Base-by-base conservation (phyloP, 2,113 vertebrate genomes). In the Phalacrocorax brasilianus region DNA sequence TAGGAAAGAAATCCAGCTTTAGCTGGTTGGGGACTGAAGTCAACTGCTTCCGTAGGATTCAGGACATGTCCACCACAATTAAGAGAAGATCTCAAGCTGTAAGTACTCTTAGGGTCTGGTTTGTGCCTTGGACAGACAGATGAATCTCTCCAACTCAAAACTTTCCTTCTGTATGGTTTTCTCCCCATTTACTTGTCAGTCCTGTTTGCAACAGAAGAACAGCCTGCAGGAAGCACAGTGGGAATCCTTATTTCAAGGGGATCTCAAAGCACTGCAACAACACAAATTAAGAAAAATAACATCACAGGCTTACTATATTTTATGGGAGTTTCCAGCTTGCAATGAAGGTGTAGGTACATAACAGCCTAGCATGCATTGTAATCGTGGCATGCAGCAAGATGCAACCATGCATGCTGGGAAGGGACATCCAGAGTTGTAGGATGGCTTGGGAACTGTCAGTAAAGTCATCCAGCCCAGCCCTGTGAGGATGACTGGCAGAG, bases 291-390 rank as follows among this genome's bases (percentile, higher is more conserved):
- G 30, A n/a, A 66, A 86, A 89, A 32, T 30, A 4, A 53, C 3
- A 42, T n/a, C 61, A 67, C 0, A 1, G 10, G 2, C 11, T 70
- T 59, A 7, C 14, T 33, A 4, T 8, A 6, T 56, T 89, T 75
- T 59, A 42, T 17, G 40, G 17, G 15, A 35, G 3, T 52, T 75
- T 78, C 16, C 22, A 18, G 7, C 65, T 49, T 63, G 16, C 47
- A 82, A 23, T 18, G 11, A 7, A 72, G 28, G 3, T 24, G 6
- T 33, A 5, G 8, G 20, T 21, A 24, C 2, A 1, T 45, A 3
- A 2, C 1, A 9, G 15, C 12, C 2, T 33, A 19, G 30, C 17
- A 58, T 16, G 26, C 2, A 58, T 75, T 1, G 0, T 66, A 67
- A 22, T 45, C 22, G 19, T 5, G 12, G 12, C 8, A 38, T n/a